phyloP scores from a whole-genome alignment of 2,888 invertebrate genomes.

The Drosophila fulvimacula region DNA sequence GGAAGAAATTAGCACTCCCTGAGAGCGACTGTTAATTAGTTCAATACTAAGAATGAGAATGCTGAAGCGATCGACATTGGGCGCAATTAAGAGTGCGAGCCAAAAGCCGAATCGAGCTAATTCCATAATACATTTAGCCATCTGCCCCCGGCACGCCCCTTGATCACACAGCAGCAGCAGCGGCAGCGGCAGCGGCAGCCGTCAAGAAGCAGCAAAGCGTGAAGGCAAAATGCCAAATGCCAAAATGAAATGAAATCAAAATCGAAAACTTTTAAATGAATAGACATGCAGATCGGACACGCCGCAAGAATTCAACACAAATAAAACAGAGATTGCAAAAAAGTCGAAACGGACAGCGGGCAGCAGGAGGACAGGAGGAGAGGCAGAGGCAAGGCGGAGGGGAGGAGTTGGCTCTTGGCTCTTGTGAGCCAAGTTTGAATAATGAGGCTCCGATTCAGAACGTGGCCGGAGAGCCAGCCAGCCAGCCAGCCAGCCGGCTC shows the following conservation, averaged over 20 bases:
- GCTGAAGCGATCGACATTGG: slow-evolving; percentile 39
- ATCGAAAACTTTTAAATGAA: slow-evolving; percentile 67
- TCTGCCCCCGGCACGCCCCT: not conserved
- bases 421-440: slow-evolving; percentile 59
- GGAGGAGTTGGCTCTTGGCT: slow-evolving; percentile 3
- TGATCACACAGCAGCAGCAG: not conserved
- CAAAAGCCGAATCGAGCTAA: slow-evolving; percentile 10
- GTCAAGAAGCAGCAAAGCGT: slow-evolving; percentile 60
- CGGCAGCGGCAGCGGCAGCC: slow-evolving; percentile 23
- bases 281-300: slow-evolving; percentile 75
- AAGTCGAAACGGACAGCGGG: slow-evolving; percentile 4
- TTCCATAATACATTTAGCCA: slow-evolving; percentile 7
- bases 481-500: slow-evolving; percentile 38
- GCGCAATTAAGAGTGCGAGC: slow-evolving; percentile 26
- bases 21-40: not conserved
- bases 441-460: slow-evolving; percentile 66
- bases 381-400: slow-evolving; percentile 1
- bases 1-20: not conserved
- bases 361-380: too few relatives aligned
- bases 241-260: slow-evolving; percentile 71
- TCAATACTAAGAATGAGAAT: slow-evolving; percentile 39
- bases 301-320: slow-evolving; percentile 52
- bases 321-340: slow-evolving; percentile 23
- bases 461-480: slow-evolving; percentile 40
- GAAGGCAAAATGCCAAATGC: slow-evolving; percentile 67